Base-by-base conservation (phyloP, 2,888 invertebrate genomes). In the Calameuta filiformis region DNA sequence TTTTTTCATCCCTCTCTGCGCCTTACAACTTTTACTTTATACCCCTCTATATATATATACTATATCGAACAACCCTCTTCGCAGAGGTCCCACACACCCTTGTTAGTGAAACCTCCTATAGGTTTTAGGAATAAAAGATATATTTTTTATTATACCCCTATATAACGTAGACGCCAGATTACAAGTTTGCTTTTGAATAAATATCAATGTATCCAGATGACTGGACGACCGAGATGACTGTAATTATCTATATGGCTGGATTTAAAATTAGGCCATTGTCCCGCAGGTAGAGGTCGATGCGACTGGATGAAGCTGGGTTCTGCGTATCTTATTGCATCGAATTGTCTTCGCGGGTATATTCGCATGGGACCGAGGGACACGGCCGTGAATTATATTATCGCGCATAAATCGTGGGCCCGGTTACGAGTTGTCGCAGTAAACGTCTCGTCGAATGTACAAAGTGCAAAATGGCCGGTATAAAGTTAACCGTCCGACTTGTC, bases 391-490 rank as follows among this genome's bases (percentile, higher is more conserved):
- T 87, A 87, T 87, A 87, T 87, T 85, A 88, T 86, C 85, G 85
- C 77, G 79, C 80, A 86, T 89, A 89, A 85, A 85, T 84, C 81
- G 81, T 75, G 74, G 80, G 75, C 77, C 78, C 79, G 77, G 80
- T 81, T 79, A 82, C 77, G 80, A 84, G 86, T 85, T 85, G 84
- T 83, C 85, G 84, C 82, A 85, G 86, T 87, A 87, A 87, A 87
- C 81, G 86, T 87, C 86, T 78, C 75, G 56, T 35, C 75, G 79
- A 79, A 82, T 83, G 83, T 86, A 85, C 87, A 87, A 88, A 85
- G 87, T 87, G 86, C 82, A 87, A 88, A 90, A 88, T 86, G 85
- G 82, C 83, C 81, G 84, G 83, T 85, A 85, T 89, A 90, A 89
- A 89, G 85, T 89, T 87, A 86, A 87, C 83, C 84, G 76, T 78